These are phyloP conservation scores for Mimachlamys varia DNA, from an alignment of 2,888 invertebrate species.

Conservation along the genomic window DNA sequence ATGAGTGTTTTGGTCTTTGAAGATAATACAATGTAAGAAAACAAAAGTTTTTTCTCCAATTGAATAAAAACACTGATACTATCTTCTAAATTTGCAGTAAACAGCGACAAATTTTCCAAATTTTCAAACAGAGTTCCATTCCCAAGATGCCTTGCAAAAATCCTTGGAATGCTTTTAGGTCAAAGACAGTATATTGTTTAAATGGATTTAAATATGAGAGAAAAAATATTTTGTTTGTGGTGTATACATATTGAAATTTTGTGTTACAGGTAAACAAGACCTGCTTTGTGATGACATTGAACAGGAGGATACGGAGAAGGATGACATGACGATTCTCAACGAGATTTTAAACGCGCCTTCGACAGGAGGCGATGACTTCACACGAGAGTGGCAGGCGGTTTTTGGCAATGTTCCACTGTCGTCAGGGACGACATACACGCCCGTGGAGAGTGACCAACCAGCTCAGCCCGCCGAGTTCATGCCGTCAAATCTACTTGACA, in stretches of 20 bases:
- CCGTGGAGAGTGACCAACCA: conserved; percentile 70
- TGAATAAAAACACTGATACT: too few species aligned
- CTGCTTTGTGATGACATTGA: conserved; percentile 79
- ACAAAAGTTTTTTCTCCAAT: too few species aligned
- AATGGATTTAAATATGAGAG: too few species aligned
- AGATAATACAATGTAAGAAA: too few species aligned
- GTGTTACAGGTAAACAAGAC: conserved; percentile 68
- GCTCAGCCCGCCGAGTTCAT: conserved; percentile 76
- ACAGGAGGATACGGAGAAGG: conserved; percentile 79
- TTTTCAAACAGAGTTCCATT: too few species aligned
- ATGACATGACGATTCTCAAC: conserved; percentile 81
- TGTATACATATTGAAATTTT: not conserved
- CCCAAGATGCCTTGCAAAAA: too few species aligned
- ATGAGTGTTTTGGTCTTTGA: too few species aligned
- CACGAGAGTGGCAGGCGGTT: conserved; percentile 79
- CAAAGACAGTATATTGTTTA: too few species aligned
- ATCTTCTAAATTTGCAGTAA: too few species aligned
- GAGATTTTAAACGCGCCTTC: conserved; percentile 81
- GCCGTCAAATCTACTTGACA: conserved; percentile 81
- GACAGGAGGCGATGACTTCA: conserved; percentile 78
- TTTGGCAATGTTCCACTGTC: conserved; percentile 73
- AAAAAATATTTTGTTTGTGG: too few species aligned
- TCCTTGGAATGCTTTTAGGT: too few species aligned
- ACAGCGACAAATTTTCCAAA: too few species aligned
- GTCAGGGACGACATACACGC: conserved; percentile 60